A percentile compares a stretch with the other conserved stretches of the same genome.
phyloP scores from a whole-genome alignment of 2,888 invertebrate species.

The Azorinus chamasolen region DNA sequence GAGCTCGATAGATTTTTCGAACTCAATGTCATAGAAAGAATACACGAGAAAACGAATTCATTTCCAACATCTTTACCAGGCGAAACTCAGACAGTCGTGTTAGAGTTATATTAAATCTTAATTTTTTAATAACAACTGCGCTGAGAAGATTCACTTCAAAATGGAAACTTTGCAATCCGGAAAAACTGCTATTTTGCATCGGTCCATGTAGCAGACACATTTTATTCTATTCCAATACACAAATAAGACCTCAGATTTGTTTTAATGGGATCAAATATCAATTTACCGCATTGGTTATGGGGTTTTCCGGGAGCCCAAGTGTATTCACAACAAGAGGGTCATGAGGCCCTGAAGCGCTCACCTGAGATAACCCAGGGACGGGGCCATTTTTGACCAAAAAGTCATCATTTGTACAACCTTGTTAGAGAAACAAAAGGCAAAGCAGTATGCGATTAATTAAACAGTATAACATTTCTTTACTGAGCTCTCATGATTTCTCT shows the following conservation, averaged over 20 bases:
- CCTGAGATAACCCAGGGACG: no score
- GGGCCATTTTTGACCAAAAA: no score
- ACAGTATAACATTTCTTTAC: no score
- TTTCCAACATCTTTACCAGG: constrained; percentile 21
- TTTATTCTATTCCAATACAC: constrained; percentile 45
- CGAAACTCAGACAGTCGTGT: constrained; percentile 20
- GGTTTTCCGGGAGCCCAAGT: constrained; percentile 43
- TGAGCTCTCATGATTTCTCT: no score
- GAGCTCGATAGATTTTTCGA: constrained; percentile 26
- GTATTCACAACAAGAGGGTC: no score
- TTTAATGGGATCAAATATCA: no score
- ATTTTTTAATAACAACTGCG: no score
- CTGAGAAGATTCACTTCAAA: constrained; percentile 23
- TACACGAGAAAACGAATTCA: constrained; percentile 11
- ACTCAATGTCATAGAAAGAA: constrained; percentile 10
- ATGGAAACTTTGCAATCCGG: constrained; percentile 9
- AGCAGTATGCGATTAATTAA: no score
- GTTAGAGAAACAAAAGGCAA: no score
- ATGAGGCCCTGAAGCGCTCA: no score
- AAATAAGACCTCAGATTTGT: constrained; percentile 23
- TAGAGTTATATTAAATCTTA: constrained; percentile 9
- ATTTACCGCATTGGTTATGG: constrained; percentile 47
- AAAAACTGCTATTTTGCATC: constrained; percentile 25
- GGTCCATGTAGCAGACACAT: no score
- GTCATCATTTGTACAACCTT: no score